phyloP scores from a whole-genome alignment of 2,113 vertebrate genomes.

The Calypte anna region DNA sequence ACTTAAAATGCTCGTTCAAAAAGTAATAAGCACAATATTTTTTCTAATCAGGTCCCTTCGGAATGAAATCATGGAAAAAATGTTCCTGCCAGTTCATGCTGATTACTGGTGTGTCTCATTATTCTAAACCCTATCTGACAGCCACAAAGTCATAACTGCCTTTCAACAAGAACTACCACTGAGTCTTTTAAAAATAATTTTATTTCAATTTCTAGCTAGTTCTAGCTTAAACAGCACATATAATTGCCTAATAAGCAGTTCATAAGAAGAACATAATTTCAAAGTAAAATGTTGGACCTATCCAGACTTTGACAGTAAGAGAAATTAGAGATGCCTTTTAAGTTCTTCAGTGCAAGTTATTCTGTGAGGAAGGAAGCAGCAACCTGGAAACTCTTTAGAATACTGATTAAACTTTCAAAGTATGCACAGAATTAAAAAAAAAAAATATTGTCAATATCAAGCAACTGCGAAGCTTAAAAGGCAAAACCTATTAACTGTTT shows the following conservation, averaged over 20 bases:
- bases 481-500: background rate
- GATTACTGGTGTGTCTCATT: conserved; percentile 55
- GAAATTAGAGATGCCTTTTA: conserved; percentile 62
- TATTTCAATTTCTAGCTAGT: conserved; percentile 56
- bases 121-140: conserved; percentile 50
- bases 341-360: conserved; percentile 26
- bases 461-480: background rate
- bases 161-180: conserved; percentile 57
- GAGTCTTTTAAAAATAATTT: conserved; percentile 61
- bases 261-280: conserved; percentile 66
- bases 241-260: conserved; percentile 72
- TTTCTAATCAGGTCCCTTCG: conserved; percentile 51
- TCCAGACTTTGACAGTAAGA: conserved; percentile 41
- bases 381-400: background rate
- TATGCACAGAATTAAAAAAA: background rate
- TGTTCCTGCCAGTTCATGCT: conserved; percentile 30
- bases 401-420: conserved; percentile 13
- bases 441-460: background rate
- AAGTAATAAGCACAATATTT: conserved; percentile 37
- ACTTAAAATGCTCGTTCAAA: conserved; percentile 52
- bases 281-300: conserved; percentile 65
- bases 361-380: conserved; percentile 10
- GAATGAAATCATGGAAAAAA: conserved; percentile 42
- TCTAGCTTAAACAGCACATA: conserved; percentile 63
- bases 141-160: conserved; percentile 17